phyloP scores from a whole-genome alignment of 2,888 invertebrate species.

The Orthosia gothica region DNA sequence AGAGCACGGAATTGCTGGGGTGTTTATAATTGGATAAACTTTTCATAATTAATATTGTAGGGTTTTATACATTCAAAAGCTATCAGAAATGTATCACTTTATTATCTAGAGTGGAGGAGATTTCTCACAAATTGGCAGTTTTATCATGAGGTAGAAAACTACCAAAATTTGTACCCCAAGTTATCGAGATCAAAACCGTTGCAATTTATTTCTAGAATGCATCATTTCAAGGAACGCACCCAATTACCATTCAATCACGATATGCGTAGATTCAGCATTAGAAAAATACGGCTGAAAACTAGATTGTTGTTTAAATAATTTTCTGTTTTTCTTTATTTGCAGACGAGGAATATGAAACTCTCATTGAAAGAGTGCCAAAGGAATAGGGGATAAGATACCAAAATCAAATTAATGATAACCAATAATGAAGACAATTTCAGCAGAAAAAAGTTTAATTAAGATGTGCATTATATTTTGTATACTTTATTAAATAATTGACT shows the following conservation, averaged over 20 bases:
- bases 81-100: too few relatives aligned
- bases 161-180: too few relatives aligned
- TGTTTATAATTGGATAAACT: too few relatives aligned
- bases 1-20: not conserved
- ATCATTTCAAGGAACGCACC: too few relatives aligned
- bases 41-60: too few relatives aligned
- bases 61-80: too few relatives aligned
- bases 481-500: too few relatives aligned
- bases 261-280: not conserved
- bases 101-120: too few relatives aligned
- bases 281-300: not conserved
- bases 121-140: too few relatives aligned
- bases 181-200: too few relatives aligned
- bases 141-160: too few relatives aligned
- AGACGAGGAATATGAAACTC: not conserved
- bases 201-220: too few relatives aligned
- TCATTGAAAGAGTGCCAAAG: not conserved
- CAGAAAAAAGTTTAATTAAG: not conserved
- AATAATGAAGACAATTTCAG: not conserved
- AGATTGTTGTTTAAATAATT: not conserved
- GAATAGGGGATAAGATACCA: not conserved
- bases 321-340: constrained; percentile 7
- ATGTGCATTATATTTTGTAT: not conserved
- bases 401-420: not conserved
- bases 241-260: not conserved